phyloP scores from a whole-genome alignment of 2,797 vertebrate genomes.

The Lates japonicus region DNA sequence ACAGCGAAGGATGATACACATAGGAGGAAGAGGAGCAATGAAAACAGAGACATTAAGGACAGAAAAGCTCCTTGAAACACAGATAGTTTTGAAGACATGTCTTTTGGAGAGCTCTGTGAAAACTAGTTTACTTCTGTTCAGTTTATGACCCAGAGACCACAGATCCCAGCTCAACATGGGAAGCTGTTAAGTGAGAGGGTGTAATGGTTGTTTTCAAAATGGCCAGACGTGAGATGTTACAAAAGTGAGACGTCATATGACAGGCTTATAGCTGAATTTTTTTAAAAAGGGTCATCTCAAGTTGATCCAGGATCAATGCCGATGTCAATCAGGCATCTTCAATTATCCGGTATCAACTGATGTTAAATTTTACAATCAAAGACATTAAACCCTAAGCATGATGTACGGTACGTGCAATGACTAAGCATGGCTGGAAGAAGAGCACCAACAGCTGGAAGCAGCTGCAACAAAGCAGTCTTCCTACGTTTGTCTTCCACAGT shows the following conservation, averaged over 20 bases:
- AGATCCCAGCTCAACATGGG: not conserved
- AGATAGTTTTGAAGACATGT: conserved; percentile 6
- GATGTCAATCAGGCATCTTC: not conserved
- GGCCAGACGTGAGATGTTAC: not conserved
- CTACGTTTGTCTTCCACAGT: conserved; percentile 56
- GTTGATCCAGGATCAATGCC: not conserved
- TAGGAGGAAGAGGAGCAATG: conserved; percentile 26
- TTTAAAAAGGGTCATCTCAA: not conserved
- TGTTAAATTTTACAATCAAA: not conserved
- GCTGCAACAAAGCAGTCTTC: conserved; percentile 66
- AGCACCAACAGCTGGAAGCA: conserved; percentile 51
- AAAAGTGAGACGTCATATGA: not conserved
- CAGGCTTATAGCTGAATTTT: not conserved
- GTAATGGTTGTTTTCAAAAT: not conserved
- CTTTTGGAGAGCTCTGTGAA: conserved; percentile 30
- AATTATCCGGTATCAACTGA: not conserved
- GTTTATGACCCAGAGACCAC: too few relatives aligned
- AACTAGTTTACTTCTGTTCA: conserved; percentile 25
- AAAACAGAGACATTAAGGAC: conserved; percentile 42
- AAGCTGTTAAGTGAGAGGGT: not conserved
- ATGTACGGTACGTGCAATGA: conserved; percentile 9
- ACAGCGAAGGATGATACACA: not conserved
- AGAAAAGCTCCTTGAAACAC: conserved; percentile 29
- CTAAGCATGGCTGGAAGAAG: conserved; percentile 27
- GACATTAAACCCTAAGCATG: conserved; percentile 1